Conservation (phyloP, 2,113 vertebrate genomes). For the Rhabdornis inornatus region DNA sequence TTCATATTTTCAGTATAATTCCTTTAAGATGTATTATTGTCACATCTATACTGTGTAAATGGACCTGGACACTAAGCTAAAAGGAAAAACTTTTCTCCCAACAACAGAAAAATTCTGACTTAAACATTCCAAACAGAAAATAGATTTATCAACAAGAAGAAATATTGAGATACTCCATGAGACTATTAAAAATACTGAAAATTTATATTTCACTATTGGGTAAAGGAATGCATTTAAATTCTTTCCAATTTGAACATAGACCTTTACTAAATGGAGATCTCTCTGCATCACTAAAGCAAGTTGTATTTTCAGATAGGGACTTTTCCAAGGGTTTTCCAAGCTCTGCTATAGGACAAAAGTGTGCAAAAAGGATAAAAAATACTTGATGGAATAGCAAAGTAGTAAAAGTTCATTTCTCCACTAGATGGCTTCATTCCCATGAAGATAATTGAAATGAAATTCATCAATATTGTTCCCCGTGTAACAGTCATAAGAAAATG, state of each 20-base stretch:
- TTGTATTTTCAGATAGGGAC: not conserved
- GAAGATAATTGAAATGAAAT: not conserved
- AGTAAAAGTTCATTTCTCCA: not conserved
- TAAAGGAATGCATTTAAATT: not conserved
- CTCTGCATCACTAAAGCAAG: not conserved
- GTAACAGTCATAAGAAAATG: not conserved
- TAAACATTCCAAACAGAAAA: not conserved
- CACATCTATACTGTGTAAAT: not conserved
- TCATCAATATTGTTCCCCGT: not conserved
- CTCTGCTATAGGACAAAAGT: not conserved
- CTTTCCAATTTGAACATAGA: not conserved
- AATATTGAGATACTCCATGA: not conserved
- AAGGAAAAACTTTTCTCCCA: not conserved
- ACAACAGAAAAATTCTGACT: not conserved
- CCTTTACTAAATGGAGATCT: not conserved
- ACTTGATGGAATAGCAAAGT: not conserved
- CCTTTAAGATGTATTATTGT: not conserved
- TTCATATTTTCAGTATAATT: not conserved
- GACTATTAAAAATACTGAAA: not conserved
- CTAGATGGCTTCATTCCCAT: slow-evolving; percentile 55
- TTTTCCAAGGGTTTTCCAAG: not conserved
- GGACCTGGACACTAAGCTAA: not conserved
- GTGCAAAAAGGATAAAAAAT: not conserved
- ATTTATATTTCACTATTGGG: not conserved
- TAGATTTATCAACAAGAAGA: not conserved